A percentile compares a stretch with the other conserved stretches of the same genome.
Evolutionary conservation across 1,140 invertebrate genomes (phyloP).

Genomic region (Pemphigus obesinymphae): DNA sequence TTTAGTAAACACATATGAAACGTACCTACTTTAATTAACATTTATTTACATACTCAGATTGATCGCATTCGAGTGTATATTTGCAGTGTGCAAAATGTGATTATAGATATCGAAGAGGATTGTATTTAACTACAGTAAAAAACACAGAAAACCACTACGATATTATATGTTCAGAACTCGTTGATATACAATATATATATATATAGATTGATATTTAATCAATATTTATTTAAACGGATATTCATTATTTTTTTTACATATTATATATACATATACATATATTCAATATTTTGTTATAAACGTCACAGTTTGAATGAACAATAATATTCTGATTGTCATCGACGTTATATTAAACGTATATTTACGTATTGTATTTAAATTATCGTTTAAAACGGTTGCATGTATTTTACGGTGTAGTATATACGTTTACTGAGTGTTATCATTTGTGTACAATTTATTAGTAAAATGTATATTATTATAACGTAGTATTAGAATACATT

Average conservation of each 20-base stretch:
- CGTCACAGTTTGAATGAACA: not conserved
- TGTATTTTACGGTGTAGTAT: not conserved
- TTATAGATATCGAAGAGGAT: too few species aligned
- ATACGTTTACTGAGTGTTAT: not conserved
- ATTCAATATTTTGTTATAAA: not conserved
- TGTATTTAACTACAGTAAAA: not conserved
- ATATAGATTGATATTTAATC: not conserved
- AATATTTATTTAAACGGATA: not conserved
- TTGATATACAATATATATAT: not conserved
- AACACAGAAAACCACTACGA: not conserved
- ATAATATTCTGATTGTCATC: not conserved
- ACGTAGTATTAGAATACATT: not conserved
- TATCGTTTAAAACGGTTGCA: not conserved
- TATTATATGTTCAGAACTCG: too few species aligned
- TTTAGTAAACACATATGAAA: not conserved
- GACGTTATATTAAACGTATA: not conserved
- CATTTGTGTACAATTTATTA: conserved; percentile 8
- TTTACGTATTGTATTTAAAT: conserved; percentile 19
- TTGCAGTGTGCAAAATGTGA: not conserved
- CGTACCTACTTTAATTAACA: not conserved
- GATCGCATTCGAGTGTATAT: not conserved
- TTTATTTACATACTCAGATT: conserved; percentile 1
- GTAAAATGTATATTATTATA: not conserved
- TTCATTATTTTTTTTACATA: not conserved
- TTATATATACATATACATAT: not conserved